phyloP scores from a whole-genome alignment of 2,888 invertebrate genomes.

The Aproaerema taeniolella region DNA sequence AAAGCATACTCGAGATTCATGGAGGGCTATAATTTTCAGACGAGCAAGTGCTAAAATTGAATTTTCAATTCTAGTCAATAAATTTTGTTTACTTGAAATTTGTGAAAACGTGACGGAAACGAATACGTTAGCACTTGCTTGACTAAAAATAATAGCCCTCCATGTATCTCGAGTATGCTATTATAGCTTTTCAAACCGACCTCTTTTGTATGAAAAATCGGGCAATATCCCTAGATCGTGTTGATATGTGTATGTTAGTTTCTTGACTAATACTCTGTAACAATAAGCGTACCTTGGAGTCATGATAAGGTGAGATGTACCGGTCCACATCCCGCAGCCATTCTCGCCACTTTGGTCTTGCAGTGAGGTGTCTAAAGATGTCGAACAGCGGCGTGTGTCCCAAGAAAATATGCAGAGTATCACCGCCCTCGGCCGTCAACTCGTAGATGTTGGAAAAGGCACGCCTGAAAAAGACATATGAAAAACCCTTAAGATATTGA shows the following conservation, averaged over 20 bases:
- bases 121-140: not conserved
- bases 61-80: no score
- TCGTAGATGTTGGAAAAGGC: constrained; percentile 80
- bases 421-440: constrained; percentile 82
- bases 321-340: constrained; percentile 82
- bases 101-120: no score
- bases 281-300: constrained; percentile 46
- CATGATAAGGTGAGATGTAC: constrained; percentile 83
- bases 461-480: constrained; percentile 61
- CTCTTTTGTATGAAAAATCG: no score
- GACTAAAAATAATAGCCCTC: not conserved
- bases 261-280: no score
- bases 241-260: no score
- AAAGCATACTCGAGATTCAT: no score
- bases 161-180: not conserved
- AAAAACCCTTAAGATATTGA: no score
- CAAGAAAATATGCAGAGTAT: constrained; percentile 82
- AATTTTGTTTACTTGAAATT: no score
- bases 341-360: constrained; percentile 76
- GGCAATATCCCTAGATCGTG: no score
- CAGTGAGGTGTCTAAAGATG: constrained; percentile 81
- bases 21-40: no score
- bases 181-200: not conserved
- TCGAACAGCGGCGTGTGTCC: constrained; percentile 83
- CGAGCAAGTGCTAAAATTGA: no score